These are phyloP conservation scores for Pterophyllum scalare DNA, from an alignment of 2,113 vertebrate species.

Conservation along the genomic window DNA sequence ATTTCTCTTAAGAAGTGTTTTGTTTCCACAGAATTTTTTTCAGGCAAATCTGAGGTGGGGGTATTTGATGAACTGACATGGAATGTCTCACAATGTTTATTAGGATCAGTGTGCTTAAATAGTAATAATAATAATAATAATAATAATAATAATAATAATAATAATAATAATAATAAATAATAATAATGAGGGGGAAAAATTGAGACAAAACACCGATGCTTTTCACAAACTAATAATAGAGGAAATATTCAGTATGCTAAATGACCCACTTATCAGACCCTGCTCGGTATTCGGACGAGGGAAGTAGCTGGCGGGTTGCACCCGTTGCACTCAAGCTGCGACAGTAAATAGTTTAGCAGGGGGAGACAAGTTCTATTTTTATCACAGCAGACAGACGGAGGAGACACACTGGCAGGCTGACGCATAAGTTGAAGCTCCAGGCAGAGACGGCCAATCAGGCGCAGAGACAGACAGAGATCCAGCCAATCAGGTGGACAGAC, in stretches of 20 bases:
- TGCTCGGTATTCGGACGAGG: neutral
- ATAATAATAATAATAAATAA: no score
- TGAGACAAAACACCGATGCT: neutral
- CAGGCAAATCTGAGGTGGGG: no score
- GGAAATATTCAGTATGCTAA: neutral
- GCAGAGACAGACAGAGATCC: neutral
- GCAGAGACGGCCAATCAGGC: neutral
- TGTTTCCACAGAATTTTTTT: no score
- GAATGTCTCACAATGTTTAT: neutral
- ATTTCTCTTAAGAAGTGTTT: no score
- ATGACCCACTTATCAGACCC: neutral
- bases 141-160: no score
- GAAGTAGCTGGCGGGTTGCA: neutral
- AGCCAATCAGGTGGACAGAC: constrained; percentile 14
- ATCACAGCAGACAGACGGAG: constrained; percentile 43
- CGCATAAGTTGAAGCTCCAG: constrained; percentile 16
- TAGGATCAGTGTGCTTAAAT: neutral
- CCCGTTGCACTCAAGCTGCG: constrained; percentile 30
- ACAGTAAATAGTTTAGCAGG: constrained; percentile 58
- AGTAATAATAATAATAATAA: neutral
- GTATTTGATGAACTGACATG: neutral
- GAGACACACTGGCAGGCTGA: constrained; percentile 26
- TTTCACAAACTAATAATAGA: neutral
- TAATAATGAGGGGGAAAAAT: neutral
- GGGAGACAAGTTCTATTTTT: constrained; percentile 52